These are phyloP conservation scores for Bombyx mandarina DNA, from an alignment of 1,140 invertebrate genomes.

Conservation along the genomic window DNA sequence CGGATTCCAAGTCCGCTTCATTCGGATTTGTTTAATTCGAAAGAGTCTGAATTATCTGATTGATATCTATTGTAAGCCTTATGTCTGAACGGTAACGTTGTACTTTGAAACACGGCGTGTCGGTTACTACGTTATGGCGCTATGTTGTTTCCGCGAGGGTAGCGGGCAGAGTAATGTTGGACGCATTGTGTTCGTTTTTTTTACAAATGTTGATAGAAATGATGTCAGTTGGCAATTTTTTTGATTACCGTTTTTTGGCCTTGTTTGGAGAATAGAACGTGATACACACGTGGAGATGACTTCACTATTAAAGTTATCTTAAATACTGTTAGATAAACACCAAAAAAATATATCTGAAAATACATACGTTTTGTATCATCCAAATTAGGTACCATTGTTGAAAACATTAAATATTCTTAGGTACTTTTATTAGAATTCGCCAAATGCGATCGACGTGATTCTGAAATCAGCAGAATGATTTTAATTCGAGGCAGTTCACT, in stretches of 20 bases:
- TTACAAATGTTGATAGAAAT: conserved; percentile 52
- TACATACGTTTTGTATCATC: too few species aligned
- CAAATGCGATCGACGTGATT: too few species aligned
- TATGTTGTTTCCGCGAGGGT: conserved; percentile 36
- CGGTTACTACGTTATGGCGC: not conserved
- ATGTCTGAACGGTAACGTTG: conserved; percentile 8
- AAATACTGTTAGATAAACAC: too few species aligned
- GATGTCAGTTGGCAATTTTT: conserved; percentile 71
- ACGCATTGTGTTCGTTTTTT: conserved; percentile 64
- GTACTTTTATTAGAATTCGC: too few species aligned
- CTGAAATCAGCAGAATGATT: too few species aligned
- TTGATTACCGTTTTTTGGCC: conserved; percentile 69
- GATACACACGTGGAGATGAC: too few species aligned
- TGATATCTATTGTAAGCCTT: conserved; percentile 16
- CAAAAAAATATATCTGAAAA: too few species aligned
- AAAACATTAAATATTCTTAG: too few species aligned
- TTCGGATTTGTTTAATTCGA: conserved; percentile 29
- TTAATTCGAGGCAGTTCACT: too few species aligned
- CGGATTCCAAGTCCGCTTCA: conserved; percentile 57
- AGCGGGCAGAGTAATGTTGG: conserved; percentile 55
- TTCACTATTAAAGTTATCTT: too few species aligned
- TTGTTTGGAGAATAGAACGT: conserved; percentile 22
- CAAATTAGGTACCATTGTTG: too few species aligned
- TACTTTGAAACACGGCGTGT: conserved; percentile 4
- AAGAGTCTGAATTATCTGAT: conserved; percentile 29